Base-by-base conservation (phyloP, 2,797 vertebrate species). In the Cirrhinus mrigala region DNA sequence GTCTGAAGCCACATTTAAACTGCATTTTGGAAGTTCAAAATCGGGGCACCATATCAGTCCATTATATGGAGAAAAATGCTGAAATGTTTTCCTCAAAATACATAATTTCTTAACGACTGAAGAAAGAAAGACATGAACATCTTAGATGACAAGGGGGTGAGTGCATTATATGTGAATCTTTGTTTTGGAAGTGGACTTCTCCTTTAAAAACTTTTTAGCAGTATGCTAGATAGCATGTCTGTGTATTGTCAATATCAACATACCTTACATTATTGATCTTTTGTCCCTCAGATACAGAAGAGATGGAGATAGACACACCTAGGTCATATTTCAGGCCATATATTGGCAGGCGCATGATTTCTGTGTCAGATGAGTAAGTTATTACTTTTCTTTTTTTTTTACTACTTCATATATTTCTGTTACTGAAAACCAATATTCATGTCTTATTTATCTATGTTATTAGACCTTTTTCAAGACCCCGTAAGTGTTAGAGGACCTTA, bases 291-390 rank as follows among this genome's bases (percentile, higher is more conserved):
- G 82, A 75, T 76, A 44, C 60, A 76, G 73, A 83, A 27, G 60
- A 83, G 15, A 83, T 83, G 82, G 82, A 83, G 71, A 54, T 22
- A 27, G 82, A 77, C 29, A 54, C 24, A 44, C 73, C 73, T 14
- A 33, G 3, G 27, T 3, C 6, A 66, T 18, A 66, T 66, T 1
- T n/a, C 56, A 50, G 11, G 20, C 46, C 60, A 54, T 68, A 83
- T 18, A 1, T 54, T 20, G 0, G 0, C 9, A 76, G 82, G 52
- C 82, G 48, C 15, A 15, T 54, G 0, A 68, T 83, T 62, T 27
- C 48, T 14, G 48, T 76, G 16, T 68, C 82, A 54, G 48, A 54
- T 37, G 50, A 27, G 82, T 77, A 77, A 83, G 82, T n/a, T 14
- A 76, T 62, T 40, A 24, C 11, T 64, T 58, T 16, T n/a, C 3